Percentiles rank a stretch among this genome's conserved stretches.
phyloP scores from a whole-genome alignment of 2,888 invertebrate genomes.

The Maniola hyperantus region DNA sequence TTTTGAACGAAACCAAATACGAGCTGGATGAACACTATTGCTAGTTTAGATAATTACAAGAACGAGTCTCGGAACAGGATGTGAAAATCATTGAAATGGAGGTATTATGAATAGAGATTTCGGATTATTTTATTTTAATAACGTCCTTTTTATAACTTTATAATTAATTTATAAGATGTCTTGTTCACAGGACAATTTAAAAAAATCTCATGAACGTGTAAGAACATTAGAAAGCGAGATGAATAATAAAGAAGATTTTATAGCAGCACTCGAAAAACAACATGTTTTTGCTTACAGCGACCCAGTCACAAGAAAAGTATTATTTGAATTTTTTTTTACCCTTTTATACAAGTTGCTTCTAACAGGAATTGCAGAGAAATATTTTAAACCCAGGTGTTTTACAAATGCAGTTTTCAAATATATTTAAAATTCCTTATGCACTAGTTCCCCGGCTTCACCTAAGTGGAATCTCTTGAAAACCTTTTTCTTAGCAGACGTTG shows the following conservation, averaged over 20 bases:
- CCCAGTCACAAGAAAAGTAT: slow-evolving; percentile 61
- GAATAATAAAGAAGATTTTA: slow-evolving; percentile 55
- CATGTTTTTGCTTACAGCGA: slow-evolving; percentile 51
- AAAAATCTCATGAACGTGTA: slow-evolving; percentile 49
- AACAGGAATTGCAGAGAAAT: neutral
- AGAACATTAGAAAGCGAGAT: slow-evolving; percentile 52
- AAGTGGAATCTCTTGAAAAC: too few species aligned
- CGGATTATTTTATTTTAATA: neutral
- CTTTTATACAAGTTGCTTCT: neutral
- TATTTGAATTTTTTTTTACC: neutral
- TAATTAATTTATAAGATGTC: slow-evolving; percentile 2
- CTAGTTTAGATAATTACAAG: slow-evolving; percentile 55
- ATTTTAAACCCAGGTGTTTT: neutral
- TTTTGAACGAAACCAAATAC: slow-evolving; percentile 48
- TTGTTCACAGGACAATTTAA: slow-evolving; percentile 53
- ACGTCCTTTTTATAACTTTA: neutral
- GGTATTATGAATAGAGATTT: slow-evolving; percentile 44
- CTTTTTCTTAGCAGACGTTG: too few species aligned
- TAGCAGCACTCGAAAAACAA: slow-evolving; percentile 59
- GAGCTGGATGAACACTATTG: slow-evolving; percentile 51
- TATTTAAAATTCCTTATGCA: neutral
- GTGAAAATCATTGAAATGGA: slow-evolving; percentile 56
- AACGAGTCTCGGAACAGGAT: slow-evolving; percentile 49
- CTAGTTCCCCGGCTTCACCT: too few species aligned
- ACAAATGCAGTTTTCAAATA: neutral